A percentile compares a stretch with the other conserved stretches of the same genome.
These are phyloP conservation scores for Melolontha melolontha DNA, from an alignment of 2,888 invertebrate species.

Conservation along the genomic window DNA sequence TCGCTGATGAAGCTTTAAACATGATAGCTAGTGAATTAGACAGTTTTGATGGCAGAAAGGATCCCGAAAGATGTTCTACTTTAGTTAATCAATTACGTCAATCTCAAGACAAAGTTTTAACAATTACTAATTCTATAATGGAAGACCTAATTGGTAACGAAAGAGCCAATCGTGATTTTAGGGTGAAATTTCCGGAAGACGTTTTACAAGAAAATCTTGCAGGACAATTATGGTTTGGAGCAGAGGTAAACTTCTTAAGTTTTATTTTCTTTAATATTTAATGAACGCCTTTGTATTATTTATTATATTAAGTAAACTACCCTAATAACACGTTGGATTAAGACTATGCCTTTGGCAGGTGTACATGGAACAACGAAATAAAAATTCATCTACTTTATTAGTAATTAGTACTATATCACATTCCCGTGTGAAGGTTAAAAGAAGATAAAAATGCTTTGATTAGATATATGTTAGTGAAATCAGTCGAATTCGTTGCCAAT, in stretches of 20 bases:
- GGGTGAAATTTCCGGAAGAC: slow-evolving; percentile 99
- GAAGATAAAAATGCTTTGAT: too few species aligned
- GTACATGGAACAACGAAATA: too few species aligned
- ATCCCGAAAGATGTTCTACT: slow-evolving; percentile 95
- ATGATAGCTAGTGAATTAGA: slow-evolving; percentile 96
- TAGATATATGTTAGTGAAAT: too few species aligned
- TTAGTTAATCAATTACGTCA: slow-evolving; percentile 95
- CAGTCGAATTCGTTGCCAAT: too few species aligned
- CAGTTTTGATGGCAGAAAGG: slow-evolving; percentile 98
- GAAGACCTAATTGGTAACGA: slow-evolving; percentile 89
- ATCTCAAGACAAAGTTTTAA: slow-evolving; percentile 92
- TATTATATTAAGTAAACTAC: too few species aligned
- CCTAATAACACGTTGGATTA: too few species aligned
- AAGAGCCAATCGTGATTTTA: slow-evolving; percentile 92
- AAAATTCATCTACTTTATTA: too few species aligned
- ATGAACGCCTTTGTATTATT: too few species aligned
- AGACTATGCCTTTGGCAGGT: too few species aligned
- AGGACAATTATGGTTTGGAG: slow-evolving; percentile 99
- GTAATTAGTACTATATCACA: too few species aligned
- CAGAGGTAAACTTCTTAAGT: slow-evolving; percentile 76
- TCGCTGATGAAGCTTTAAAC: slow-evolving; percentile 96
- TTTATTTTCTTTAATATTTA: not conserved
- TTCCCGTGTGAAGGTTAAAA: too few species aligned
- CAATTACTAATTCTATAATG: slow-evolving; percentile 95
- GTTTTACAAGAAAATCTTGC: slow-evolving; percentile 98